Evolutionary conservation across 2,888 invertebrate genomes (phyloP).

Genomic region (Amblyteles armatorius): DNA sequence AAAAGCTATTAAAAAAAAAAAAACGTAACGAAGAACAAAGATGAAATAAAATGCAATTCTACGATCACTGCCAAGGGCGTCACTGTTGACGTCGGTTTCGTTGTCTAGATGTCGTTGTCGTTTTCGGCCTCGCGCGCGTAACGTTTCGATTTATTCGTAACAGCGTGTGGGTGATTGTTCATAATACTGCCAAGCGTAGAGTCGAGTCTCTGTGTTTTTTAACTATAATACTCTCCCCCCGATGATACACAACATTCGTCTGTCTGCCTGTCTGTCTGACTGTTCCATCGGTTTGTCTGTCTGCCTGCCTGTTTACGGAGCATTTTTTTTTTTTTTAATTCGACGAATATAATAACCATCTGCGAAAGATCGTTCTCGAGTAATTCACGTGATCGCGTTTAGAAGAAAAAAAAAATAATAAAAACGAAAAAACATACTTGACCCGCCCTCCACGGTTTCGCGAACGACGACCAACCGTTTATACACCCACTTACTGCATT

Average conservation of each 20-base stretch:
- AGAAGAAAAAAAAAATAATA: not conserved
- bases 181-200: slow-evolving; percentile 82
- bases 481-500: slow-evolving; percentile 44
- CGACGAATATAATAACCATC: slow-evolving; percentile 43
- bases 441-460: slow-evolving; percentile 70
- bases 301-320: slow-evolving; percentile 57
- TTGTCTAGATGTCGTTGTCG: slow-evolving; percentile 73
- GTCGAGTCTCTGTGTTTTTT: slow-evolving; percentile 76
- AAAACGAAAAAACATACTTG: slow-evolving; percentile 39
- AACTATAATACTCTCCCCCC: slow-evolving; percentile 76
- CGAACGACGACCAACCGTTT: slow-evolving; percentile 48
- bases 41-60: slow-evolving; percentile 78
- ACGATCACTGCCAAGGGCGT: slow-evolving; percentile 84
- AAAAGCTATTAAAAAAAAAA: slow-evolving; percentile 25
- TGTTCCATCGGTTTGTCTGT: slow-evolving; percentile 60
- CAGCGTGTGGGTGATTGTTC: slow-evolving; percentile 77
- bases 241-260: slow-evolving; percentile 56
- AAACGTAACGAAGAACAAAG: slow-evolving; percentile 62
- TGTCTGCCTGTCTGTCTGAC: slow-evolving; percentile 67
- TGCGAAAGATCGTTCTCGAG: slow-evolving; percentile 24
- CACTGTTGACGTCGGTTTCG: slow-evolving; percentile 80
- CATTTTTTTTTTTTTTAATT: slow-evolving; percentile 53
- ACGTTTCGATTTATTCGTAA: slow-evolving; percentile 60
- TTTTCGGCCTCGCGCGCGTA: slow-evolving; percentile 69
- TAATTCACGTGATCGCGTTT: slow-evolving; percentile 28